Evolutionary conservation across 2,797 vertebrate species (phyloP), one percentile per base, ranked within the genome.

Genomic region (Xenentodon cancila): DNA sequence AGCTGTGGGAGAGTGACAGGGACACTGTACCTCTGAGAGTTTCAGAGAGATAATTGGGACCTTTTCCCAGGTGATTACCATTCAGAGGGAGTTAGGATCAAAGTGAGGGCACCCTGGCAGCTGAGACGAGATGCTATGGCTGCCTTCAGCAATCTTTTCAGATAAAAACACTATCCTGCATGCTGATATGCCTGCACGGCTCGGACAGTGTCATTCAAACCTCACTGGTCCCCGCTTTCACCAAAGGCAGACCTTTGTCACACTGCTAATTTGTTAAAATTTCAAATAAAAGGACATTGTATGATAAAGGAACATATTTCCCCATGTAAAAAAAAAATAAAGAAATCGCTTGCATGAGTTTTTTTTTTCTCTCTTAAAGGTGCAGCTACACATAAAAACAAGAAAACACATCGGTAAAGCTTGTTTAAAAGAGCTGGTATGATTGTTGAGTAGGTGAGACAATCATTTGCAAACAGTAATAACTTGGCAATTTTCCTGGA

Each of bases 1-100:
- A 61, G 54, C 71, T 50, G 22, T 55, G 63, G 52, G 32, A 54
- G 80, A 71, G 68, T 43, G 20, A 79, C 69, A 43, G 81, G 64
- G 75, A 78, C 68, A 34, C 70, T 75, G 66, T 53, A 70, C 68
- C 68, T 68, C 62, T 20, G 63, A 78, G 79, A 75, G 68, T 64
- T 73, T 75, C 81, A 34, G 57, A 68, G 67, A 87, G 82, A 90
- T 91, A 88, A 90, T 88, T 88, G 88, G 83, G 81, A 87, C 85
- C 83, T 89, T 86, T 88, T 85, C 79, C 79, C 80, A 78, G 76
- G 85, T 85, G 86, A 91, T 90, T 89, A 88, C 75, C 71, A 81
- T 88, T 90, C 88, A 81, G 65, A 67, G 60, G 62, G 75, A 82
- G 81, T 91, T 79, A 80, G 75, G 84, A 88, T 90, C 89, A 90